phyloP scores from a whole-genome alignment of 2,888 invertebrate species.

The Pristionchus japonicus region DNA sequence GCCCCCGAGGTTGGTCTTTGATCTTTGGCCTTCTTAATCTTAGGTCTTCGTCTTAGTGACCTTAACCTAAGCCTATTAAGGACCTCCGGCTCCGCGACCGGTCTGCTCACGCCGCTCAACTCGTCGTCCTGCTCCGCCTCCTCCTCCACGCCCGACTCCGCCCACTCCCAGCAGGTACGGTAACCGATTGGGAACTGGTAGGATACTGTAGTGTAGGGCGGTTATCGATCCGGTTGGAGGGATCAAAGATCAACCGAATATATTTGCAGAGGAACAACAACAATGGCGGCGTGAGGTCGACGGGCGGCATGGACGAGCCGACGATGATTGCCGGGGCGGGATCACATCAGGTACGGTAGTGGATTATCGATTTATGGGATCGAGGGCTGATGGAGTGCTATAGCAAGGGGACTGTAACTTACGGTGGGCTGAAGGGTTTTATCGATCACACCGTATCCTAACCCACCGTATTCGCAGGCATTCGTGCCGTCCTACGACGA shows the following conservation, averaged over 20 bases:
- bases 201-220: no score
- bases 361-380: no score
- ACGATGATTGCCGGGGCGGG: background rate
- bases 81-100: background rate
- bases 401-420: no score
- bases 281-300: background rate
- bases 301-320: constrained; percentile 5
- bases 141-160: constrained; percentile 13
- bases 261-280: constrained; percentile 21
- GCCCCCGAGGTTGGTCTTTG: background rate
- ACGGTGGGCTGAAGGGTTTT: background rate
- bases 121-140: background rate
- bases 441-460: no score
- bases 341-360: background rate
- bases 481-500: constrained; percentile 37
- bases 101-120: background rate
- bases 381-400: background rate
- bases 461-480: no score
- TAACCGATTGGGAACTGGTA: no score
- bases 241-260: no score
- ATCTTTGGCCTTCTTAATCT: background rate
- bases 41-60: background rate
- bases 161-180: background rate
- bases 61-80: background rate
- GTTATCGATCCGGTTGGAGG: no score